These are phyloP conservation scores for Ibidorhyncha struthersii DNA, from an alignment of 2,113 vertebrate species.

Conservation along the genomic window DNA sequence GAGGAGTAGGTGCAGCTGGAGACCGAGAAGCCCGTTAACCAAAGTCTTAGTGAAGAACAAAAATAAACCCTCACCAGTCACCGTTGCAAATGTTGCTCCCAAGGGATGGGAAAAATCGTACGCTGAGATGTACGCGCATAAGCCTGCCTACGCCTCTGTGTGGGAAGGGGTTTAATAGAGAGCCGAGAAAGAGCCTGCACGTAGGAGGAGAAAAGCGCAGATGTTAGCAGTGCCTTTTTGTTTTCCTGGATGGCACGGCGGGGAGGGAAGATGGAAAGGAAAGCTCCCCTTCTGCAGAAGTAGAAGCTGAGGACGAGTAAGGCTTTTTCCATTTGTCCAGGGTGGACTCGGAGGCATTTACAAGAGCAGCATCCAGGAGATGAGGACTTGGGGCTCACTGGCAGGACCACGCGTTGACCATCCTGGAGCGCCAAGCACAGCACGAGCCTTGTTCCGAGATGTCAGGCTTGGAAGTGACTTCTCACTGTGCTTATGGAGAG, in stretches of 20 bases:
- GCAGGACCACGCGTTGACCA: neutral
- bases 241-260: constrained; percentile 31
- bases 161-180: constrained; percentile 59
- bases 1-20: neutral
- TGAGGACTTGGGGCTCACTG: neutral
- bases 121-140: neutral
- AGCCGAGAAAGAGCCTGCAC: neutral
- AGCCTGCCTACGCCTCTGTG: constrained; percentile 26
- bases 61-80: constrained; percentile 32
- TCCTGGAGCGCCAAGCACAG: no score
- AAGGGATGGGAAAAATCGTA: neutral
- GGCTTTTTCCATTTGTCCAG: neutral
- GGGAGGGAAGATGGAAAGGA: neutral
- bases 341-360: neutral
- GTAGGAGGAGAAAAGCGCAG: constrained; percentile 59
- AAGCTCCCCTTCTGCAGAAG: neutral
- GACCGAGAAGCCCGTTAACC: neutral
- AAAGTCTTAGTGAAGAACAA: neutral
- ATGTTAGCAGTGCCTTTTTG: constrained; percentile 51
- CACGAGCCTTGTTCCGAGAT: neutral
- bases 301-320: neutral
- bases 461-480: neutral
- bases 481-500: neutral
- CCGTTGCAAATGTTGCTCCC: neutral
- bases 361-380: accelerated